These are phyloP conservation scores for Syritta pipiens DNA, from an alignment of 2,888 invertebrate genomes.

Conservation along the genomic window DNA sequence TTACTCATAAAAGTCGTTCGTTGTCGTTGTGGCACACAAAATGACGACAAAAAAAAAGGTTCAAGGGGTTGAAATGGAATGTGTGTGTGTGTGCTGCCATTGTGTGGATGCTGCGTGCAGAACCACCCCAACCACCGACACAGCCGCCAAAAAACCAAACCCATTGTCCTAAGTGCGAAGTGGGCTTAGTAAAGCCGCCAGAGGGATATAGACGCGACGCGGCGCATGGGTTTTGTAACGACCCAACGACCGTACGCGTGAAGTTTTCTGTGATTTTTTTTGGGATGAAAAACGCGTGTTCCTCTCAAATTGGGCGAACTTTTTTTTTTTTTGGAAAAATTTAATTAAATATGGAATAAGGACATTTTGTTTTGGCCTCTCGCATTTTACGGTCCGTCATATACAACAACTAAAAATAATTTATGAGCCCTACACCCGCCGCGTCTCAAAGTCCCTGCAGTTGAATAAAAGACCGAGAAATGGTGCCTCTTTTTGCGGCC, in stretches of 20 bases:
- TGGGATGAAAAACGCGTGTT: neutral
- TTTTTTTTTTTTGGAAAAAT: too few species aligned
- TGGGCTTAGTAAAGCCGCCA: too few species aligned
- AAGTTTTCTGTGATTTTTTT: conserved; percentile 13
- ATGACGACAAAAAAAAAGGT: neutral
- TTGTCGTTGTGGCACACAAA: neutral
- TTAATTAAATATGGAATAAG: conserved; percentile 51
- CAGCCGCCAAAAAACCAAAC: too few species aligned
- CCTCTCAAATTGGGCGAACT: conserved; percentile 45
- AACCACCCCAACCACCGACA: neutral
- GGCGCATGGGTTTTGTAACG: too few species aligned
- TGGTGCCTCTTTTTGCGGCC: neutral
- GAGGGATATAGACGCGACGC: too few species aligned
- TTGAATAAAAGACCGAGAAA: conserved; percentile 13
- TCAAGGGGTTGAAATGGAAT: neutral
- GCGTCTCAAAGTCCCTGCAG: neutral
- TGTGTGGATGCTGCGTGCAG: neutral
- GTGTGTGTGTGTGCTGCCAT: neutral
- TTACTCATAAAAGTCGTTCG: conserved; percentile 16
- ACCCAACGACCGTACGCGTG: conserved; percentile 45
- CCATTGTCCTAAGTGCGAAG: conserved; percentile 47
- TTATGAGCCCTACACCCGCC: neutral
- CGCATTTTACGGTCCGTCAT: neutral
- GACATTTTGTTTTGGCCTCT: conserved; percentile 1
- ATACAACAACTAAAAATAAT: conserved; percentile 11